Evolutionary conservation across 1,140 invertebrate species (phyloP).

Genomic region (Brachionus calyciflorus): DNA sequence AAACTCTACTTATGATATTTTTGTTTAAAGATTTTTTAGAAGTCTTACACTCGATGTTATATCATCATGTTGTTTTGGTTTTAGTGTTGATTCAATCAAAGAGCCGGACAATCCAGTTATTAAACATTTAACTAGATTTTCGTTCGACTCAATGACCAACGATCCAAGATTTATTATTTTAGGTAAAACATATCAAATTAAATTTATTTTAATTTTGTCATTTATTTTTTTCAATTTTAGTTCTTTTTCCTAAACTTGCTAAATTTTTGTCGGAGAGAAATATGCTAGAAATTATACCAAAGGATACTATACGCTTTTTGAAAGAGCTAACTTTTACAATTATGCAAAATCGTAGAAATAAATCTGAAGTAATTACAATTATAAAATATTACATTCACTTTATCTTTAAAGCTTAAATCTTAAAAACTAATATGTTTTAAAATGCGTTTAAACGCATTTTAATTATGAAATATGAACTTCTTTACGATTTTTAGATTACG

Average conservation of each 20-base stretch:
- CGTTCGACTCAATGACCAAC: slow-evolving; percentile 40
- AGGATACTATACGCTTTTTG: neutral
- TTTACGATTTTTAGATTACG: no score
- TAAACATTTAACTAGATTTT: slow-evolving; percentile 50
- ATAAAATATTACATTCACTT: neutral
- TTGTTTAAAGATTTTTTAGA: neutral
- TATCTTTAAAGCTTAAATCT: neutral
- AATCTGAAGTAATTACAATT: neutral
- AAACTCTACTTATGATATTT: no score
- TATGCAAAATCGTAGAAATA: neutral
- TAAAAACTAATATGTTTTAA: no score
- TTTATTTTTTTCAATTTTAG: slow-evolving; percentile 24
- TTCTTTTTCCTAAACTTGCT: slow-evolving; percentile 2
- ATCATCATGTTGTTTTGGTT: slow-evolving; percentile 65
- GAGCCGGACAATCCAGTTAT: slow-evolving; percentile 60
- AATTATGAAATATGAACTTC: no score
- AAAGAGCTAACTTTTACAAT: neutral
- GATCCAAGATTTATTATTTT: neutral
- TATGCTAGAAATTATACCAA: neutral
- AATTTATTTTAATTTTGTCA: slow-evolving; percentile 61
- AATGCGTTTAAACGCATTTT: no score
- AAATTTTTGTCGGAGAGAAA: neutral
- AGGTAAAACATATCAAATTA: neutral
- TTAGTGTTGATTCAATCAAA: slow-evolving; percentile 63
- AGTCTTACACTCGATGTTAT: slow-evolving; percentile 67